Evolutionary conservation across 1,140 invertebrate genomes (phyloP), one percentile per base, ranked within the genome.

Genomic region (Eupristina koningsbergeri): DNA sequence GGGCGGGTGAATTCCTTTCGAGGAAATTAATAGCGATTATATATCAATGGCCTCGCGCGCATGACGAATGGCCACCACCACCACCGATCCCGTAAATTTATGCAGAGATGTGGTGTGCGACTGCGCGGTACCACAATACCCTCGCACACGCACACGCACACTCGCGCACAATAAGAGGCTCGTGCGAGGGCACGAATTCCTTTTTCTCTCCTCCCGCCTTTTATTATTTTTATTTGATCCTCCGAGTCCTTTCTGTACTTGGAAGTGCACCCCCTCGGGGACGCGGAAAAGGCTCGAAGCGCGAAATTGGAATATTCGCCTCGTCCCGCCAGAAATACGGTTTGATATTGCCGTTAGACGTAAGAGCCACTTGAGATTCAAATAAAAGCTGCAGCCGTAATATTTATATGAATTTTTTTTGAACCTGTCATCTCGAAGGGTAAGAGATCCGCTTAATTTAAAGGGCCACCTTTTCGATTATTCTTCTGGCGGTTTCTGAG

Each of bases 1-100:
- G 90, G 89, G 82, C 86, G 87, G 88, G 85, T 89, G 89, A 84
- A 89, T 90, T 91, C 87, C 87, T 90, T 91, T 90, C 86, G 83
- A 81, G 81, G 26, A 89, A 92, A 92, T 92, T 45, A 73, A 45
- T 73, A 73, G n/a, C 86, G 81, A 90, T 90, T 90, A 89, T 89
- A 50, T 58, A 88, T 86, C 87, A 86, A 88, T 87, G 86, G 81
- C 82, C 78, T 26, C 71, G 53, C 84, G 82, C 78, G 85, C 58
- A 87, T 88, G 88, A 89, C 85, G 85, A 87, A 88, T 87, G 87
- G 88, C 80, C 81, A 78, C 3, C 36, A 19, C 29, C 50, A 50
- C 47, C 47, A 61, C 64, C 75, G 41, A 81, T 81, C 77, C 74
- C 86, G 71, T 41, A 78, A 73, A 84, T 87, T 88, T 90, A 90